Percentiles rank a stretch among this genome's conserved stretches.
Conservation (phyloP, 2,888 invertebrate genomes). For the Lamellibrachia satsuma region DNA sequence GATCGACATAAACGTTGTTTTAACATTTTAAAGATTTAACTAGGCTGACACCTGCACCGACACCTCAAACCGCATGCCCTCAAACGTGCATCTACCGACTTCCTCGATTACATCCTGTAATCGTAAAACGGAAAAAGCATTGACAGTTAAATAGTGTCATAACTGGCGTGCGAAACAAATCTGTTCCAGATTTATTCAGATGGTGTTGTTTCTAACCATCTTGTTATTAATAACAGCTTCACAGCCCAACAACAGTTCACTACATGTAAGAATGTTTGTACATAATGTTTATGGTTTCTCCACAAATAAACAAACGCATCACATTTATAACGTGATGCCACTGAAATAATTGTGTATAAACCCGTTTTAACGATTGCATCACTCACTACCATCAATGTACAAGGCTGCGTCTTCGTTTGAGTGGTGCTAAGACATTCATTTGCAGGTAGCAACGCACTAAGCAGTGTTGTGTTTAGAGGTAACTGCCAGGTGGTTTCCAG, state of each 20-base stretch:
- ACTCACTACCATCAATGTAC: not conserved
- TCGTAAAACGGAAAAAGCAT: not conserved
- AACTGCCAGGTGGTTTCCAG: too few species aligned
- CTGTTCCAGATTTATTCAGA: not conserved
- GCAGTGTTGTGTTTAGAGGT: too few species aligned
- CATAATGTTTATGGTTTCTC: not conserved
- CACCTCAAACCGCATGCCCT: not conserved
- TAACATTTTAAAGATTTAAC: not conserved
- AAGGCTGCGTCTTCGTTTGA: not conserved
- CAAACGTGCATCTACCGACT: not conserved
- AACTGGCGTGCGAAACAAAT: not conserved
- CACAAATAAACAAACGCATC: not conserved
- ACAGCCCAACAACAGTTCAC: not conserved
- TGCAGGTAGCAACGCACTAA: too few species aligned
- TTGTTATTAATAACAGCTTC: not conserved
- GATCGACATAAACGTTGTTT: not conserved
- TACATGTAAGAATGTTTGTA: not conserved
- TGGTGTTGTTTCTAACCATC: not conserved
- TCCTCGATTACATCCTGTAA: not conserved
- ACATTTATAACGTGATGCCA: not conserved
- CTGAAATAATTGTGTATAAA: not conserved
- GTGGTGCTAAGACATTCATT: not conserved
- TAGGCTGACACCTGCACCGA: not conserved
- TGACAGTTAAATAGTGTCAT: not conserved
- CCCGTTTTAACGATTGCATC: constrained; percentile 17